Evolutionary conservation across 2,888 invertebrate genomes (phyloP).

Genomic region (Acrobasis suavella): DNA sequence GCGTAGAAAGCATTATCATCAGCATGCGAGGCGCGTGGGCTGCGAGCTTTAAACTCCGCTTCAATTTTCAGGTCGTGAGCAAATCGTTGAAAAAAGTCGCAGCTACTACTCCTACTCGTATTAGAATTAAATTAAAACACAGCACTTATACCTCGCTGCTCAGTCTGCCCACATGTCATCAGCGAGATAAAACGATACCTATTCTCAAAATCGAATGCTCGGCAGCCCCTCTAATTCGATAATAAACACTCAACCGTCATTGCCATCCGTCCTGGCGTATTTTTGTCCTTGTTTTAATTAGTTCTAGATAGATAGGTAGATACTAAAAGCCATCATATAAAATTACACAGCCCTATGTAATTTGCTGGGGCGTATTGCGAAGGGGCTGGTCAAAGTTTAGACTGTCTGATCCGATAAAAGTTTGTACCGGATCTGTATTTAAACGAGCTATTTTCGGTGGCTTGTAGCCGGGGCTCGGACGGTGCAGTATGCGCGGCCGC

Average conservation of each 20-base stretch:
- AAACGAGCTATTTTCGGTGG: constrained; percentile 58
- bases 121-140: constrained; percentile 69
- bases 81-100: constrained; percentile 44
- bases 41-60: constrained; percentile 44
- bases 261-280: constrained; percentile 32
- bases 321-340: constrained; percentile 33
- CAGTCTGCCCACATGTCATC: neutral
- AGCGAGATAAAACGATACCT: neutral
- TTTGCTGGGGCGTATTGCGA: constrained; percentile 32
- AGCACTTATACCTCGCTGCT: constrained; percentile 47
- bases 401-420: constrained; percentile 65
- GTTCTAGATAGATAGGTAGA: constrained; percentile 32
- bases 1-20: constrained; percentile 49
- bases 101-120: constrained; percentile 43
- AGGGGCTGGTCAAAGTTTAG: constrained; percentile 43
- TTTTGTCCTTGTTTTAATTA: constrained; percentile 41
- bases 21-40: constrained; percentile 41
- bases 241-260: constrained; percentile 50
- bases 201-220: constrained; percentile 22
- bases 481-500: constrained; percentile 39
- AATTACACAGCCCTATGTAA: constrained; percentile 37
- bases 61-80: constrained; percentile 47
- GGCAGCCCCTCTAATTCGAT: constrained; percentile 52
- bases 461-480: constrained; percentile 39
- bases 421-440: constrained; percentile 50